These are phyloP conservation scores for Caerostris darwini DNA, from an alignment of 1,140 invertebrate genomes.

Conservation along the genomic window DNA sequence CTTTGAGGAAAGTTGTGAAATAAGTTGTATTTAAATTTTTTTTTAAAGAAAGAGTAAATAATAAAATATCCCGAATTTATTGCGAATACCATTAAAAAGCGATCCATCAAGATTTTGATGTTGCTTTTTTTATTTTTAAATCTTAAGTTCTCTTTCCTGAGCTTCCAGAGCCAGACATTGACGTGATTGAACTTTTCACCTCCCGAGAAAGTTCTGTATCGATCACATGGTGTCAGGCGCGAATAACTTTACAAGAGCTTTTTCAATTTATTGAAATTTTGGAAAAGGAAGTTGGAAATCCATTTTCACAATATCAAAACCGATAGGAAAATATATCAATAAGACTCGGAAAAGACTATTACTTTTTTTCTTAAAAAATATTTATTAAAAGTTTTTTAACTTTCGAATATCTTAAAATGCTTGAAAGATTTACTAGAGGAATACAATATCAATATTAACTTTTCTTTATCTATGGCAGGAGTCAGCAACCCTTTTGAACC, in stretches of 20 bases:
- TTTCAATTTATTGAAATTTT: conserved; percentile 42
- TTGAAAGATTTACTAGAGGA: too few species aligned
- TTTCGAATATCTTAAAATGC: too few species aligned
- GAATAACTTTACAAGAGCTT: conserved; percentile 56
- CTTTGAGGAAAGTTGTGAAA: background rate
- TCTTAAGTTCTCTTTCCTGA: conserved; percentile 14
- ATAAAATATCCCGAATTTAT: conserved; percentile 26
- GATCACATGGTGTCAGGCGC: conserved; percentile 50
- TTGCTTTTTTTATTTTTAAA: background rate
- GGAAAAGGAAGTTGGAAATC: background rate
- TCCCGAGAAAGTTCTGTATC: conserved; percentile 51
- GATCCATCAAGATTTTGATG: conserved; percentile 22
- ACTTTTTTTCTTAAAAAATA: too few species aligned
- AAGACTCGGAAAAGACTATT: too few species aligned
- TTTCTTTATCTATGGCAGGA: too few species aligned
- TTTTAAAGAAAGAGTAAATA: background rate
- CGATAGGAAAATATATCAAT: too few species aligned
- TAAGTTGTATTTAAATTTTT: conserved; percentile 4
- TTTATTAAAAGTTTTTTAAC: too few species aligned
- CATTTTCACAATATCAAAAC: background rate
- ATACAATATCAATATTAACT: too few species aligned
- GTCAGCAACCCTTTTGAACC: too few species aligned
- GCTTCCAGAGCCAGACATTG: background rate
- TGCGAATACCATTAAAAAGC: conserved; percentile 66
- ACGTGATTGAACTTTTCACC: conserved; percentile 71